Percentiles rank a stretch among this genome's conserved stretches.
These are phyloP conservation scores for Syrista parreyssii DNA, from an alignment of 2,888 invertebrate species.

Conservation along the genomic window DNA sequence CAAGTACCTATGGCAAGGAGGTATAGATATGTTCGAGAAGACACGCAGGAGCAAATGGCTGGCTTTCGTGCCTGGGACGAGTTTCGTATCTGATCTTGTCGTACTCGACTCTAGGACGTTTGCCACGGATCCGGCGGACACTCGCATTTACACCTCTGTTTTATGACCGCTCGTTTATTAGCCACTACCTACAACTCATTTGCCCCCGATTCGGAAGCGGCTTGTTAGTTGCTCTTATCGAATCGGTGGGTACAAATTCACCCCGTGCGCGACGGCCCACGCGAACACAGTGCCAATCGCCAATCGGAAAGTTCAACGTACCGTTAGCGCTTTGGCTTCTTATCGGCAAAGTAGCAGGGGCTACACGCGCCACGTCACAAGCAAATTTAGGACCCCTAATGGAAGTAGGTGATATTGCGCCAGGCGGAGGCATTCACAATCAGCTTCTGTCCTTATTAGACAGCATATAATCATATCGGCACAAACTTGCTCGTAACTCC, in stretches of 20 bases:
- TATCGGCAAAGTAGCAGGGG: not conserved
- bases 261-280: not conserved
- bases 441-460: constrained; percentile 34
- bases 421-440: constrained; percentile 21
- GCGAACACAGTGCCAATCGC: not conserved
- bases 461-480: constrained; percentile 30
- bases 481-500: constrained; percentile 27
- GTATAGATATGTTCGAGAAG: not conserved
- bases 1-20: not conserved
- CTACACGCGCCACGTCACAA: not conserved
- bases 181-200: constrained; percentile 26
- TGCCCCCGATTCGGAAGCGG: constrained; percentile 11
- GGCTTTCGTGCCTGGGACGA: constrained; percentile 17
- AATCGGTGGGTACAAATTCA: not conserved
- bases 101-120: not conserved
- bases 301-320: not conserved
- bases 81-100: constrained; percentile 19
- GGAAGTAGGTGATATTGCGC: constrained; percentile 24
- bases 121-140: constrained; percentile 18
- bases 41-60: not conserved
- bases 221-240: not conserved
- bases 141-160: constrained; percentile 25
- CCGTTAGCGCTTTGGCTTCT: not conserved
- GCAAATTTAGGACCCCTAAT: constrained; percentile 22
- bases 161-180: constrained; percentile 28